These are phyloP conservation scores for Trachymyrmex septentrionalis DNA, from an alignment of 1,140 invertebrate species.

Conservation along the genomic window DNA sequence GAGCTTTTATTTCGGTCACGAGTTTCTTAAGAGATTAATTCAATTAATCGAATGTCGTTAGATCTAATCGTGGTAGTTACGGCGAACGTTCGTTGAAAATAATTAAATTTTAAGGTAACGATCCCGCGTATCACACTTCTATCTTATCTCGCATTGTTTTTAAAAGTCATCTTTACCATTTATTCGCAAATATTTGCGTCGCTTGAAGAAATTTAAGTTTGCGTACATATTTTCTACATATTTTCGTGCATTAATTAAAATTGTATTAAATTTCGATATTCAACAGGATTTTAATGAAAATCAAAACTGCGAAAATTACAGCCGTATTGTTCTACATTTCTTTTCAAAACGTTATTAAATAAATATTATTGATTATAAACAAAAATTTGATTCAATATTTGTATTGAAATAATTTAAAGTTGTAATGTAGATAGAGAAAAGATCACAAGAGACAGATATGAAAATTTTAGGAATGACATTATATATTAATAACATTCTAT, in stretches of 20 bases:
- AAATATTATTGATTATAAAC: neutral
- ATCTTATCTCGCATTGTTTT: neutral
- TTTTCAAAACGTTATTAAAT: neutral
- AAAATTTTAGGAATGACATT: neutral
- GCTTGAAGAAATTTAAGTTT: neutral
- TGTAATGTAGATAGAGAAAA: neutral
- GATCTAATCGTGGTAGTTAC: slow-evolving; percentile 16
- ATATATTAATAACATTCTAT: neutral
- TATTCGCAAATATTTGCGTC: neutral
- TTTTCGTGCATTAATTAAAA: slow-evolving; percentile 18
- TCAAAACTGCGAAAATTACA: neutral
- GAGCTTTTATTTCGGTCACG: neutral
- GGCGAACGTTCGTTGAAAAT: neutral
- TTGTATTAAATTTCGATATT: neutral
- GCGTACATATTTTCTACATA: neutral
- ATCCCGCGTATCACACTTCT: neutral
- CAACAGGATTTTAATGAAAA: neutral
- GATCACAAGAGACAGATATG: neutral
- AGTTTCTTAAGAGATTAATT: neutral
- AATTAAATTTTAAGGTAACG: slow-evolving; percentile 32
- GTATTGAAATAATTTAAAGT: slow-evolving; percentile 12
- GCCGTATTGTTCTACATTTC: neutral
- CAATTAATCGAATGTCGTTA: slow-evolving; percentile 14
- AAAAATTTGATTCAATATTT: neutral
- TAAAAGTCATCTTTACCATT: neutral